Conservation (phyloP, 35 echinoderm and acorn worm species). For the Strongylocentrotus purpuratus region DNA sequence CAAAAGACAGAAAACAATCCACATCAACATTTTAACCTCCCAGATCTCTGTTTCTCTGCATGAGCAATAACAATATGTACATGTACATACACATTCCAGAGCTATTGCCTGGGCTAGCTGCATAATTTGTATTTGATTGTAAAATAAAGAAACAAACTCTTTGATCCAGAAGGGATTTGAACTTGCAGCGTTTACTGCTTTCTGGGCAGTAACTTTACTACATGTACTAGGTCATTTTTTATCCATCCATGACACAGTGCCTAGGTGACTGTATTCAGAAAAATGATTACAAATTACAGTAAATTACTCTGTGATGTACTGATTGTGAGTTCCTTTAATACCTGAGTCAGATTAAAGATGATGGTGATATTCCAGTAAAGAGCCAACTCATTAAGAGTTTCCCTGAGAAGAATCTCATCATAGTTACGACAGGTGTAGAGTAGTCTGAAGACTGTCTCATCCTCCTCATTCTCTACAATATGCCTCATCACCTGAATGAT, state of each 20-base stretch:
- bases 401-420: slow-evolving; percentile 69
- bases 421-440: slow-evolving; percentile 73
- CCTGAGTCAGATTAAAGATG: slow-evolving; percentile 76
- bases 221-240: neutral
- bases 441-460: slow-evolving; percentile 78
- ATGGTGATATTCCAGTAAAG: slow-evolving; percentile 88
- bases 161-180: neutral
- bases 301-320: no score
- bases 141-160: neutral
- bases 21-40: no score
- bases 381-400: slow-evolving; percentile 73
- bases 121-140: neutral
- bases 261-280: neutral
- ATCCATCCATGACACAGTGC: neutral
- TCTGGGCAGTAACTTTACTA: neutral
- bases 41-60: no score
- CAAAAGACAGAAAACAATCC: no score
- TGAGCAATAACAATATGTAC: no score
- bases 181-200: neutral
- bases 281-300: no score
- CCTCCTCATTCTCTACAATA: slow-evolving; percentile 77
- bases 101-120: no score
- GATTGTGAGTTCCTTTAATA: slow-evolving; percentile 41
- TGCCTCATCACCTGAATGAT: slow-evolving; percentile 85
- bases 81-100: no score